Evolutionary conservation across 2,797 vertebrate species (phyloP), one percentile per base, ranked within the genome.

Genomic region (Sebastes kiyomatsui): DNA sequence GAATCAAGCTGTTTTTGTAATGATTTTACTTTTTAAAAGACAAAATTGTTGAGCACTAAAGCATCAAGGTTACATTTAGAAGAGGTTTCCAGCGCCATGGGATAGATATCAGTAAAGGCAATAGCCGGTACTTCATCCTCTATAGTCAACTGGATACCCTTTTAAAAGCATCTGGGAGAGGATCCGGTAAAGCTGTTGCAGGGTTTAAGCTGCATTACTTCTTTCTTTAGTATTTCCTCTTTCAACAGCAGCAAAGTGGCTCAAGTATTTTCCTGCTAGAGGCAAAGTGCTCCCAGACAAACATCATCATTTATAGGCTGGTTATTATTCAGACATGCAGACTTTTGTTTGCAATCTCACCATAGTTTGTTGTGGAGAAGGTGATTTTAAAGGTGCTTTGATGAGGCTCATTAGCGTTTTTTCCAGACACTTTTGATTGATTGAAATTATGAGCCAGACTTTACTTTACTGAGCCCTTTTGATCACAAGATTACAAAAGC

Each of bases 221-320:
- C 32, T 69, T 70, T 28, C 16, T 60, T 81, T 46, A 35, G 28
- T 73, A 64, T 77, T 83, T 60, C 64, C 46, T 67, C 68, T 72
- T 52, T 75, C 25, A 72, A 55, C 46, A 71, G 73, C 72, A 77
- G 62, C 69, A 79, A 77, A 80, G 77, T 75, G 77, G 72, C 61
- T 89, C 27, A 64, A 64, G 75, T 76, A 61, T 85, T 83, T 76
- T 79, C 52, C 79, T 74, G 80, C n/a, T 25, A 67, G 77, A 81
- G 54, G 58, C 54, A 64, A 77, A 82, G 42, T 33, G 33, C 61
- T 78, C 16, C 10, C 28, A 74, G 28, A 59, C 55, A 58, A 70
- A 76, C 76, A 73, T 64, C 76, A 73, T 73, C 46, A 73, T 77
- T n/a, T 72, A 60, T 49, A 69, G 67, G 32, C 77, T 65, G 38